Conservation (phyloP, 2,888 invertebrate genomes). For the Habroteleia sp. region DNA sequence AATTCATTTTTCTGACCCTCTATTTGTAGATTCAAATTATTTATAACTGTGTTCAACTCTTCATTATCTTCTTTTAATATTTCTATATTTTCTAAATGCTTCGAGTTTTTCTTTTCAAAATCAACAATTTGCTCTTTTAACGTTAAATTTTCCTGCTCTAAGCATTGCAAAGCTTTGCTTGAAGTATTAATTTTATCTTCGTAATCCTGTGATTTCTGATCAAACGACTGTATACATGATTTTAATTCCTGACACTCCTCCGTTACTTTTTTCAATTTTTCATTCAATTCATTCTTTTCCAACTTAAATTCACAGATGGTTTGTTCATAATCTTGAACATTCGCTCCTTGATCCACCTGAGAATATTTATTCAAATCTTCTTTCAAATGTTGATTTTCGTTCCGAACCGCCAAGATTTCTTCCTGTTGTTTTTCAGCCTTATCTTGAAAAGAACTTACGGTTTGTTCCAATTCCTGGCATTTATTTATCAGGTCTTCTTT, state of each 20-base stretch:
- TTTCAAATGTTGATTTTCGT: conserved; percentile 9
- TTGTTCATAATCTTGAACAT: not conserved
- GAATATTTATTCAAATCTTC: not conserved
- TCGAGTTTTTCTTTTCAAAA: not conserved
- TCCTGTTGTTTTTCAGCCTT: conserved; percentile 10
- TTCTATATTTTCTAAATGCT: too few species aligned
- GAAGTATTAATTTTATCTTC: conserved; percentile 1
- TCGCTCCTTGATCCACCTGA: not conserved
- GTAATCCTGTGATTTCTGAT: conserved; percentile 5
- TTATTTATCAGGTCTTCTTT: conserved; percentile 37
- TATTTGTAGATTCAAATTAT: not conserved
- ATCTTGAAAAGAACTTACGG: not conserved
- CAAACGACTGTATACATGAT: not conserved
- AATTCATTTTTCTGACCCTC: too few species aligned
- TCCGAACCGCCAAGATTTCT: not conserved
- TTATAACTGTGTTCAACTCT: too few species aligned
- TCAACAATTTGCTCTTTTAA: not conserved
- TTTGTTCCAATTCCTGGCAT: conserved; percentile 25
- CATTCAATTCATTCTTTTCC: conserved; percentile 20
- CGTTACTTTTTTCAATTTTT: conserved; percentile 3
- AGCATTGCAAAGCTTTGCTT: not conserved
- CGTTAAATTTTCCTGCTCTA: not conserved
- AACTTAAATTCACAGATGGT: conserved; percentile 4
- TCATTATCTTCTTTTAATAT: too few species aligned
- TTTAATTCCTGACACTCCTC: conserved; percentile 18